Evolutionary conservation across 2,113 vertebrate species (phyloP).

Genomic region (Colius striatus): DNA sequence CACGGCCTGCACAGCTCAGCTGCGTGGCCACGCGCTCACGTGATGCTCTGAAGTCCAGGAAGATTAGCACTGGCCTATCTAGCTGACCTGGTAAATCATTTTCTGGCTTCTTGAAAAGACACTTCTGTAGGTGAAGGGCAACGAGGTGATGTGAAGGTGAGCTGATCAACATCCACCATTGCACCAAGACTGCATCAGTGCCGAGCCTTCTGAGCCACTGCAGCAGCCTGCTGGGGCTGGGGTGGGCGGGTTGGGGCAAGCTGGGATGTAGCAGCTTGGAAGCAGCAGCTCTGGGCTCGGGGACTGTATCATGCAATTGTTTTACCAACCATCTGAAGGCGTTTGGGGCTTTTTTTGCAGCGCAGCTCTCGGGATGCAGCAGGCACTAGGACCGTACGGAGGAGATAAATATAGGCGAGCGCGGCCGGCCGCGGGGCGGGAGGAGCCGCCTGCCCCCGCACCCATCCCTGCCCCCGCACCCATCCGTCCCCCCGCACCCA

Average conservation of each 20-base stretch:
- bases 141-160: background rate
- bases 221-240: background rate
- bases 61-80: background rate
- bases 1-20: background rate
- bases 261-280: background rate
- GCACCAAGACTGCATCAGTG: background rate
- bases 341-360: background rate
- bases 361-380: background rate
- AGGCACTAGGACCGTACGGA: background rate
- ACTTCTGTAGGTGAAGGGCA: background rate
- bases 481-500: too few species aligned
- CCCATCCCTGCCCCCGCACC: too few species aligned
- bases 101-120: background rate
- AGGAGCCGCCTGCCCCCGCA: too few species aligned
- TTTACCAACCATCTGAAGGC: fast-evolving
- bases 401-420: background rate
- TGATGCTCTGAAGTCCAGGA: background rate
- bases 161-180: background rate
- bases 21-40: fast-evolving
- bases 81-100: background rate
- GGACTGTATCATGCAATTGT: fast-evolving
- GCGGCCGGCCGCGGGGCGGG: background rate
- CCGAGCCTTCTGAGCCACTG: background rate
- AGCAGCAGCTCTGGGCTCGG: background rate
- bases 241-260: too few species aligned